Evolutionary conservation across 1,140 invertebrate species (phyloP), one percentile per base, ranked within the genome.

Genomic region (Ceratoteleas bidentatus): DNA sequence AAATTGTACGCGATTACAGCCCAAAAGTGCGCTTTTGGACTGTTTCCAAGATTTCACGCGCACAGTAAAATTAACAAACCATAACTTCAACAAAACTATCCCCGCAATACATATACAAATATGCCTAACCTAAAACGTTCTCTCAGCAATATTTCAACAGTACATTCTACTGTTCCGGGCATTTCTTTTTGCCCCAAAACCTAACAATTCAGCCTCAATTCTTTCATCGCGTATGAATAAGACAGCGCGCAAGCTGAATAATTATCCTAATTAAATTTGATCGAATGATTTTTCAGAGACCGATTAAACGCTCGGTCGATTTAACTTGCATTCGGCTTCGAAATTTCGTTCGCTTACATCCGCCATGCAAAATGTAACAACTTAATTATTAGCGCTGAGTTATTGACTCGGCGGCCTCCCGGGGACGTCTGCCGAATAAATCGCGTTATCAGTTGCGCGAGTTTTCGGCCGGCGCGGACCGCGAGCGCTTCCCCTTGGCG

Each of bases 381-480:
- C 58, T 54, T 73, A 62, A 62, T 73, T 73, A 62, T 60, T 53
- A 56, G 47, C 6, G 3, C 15, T 72, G 57, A 72, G 61, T 72
- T 60, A 72, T 72, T 61, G 47, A 72, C 14, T 47, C 14, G 36
- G n/a, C 34, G 5, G 60, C 50, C n/a, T 70, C 49, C 34, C 6
- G n/a, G 32, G 32, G 33, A 38, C 32, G 32, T 54, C 32, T 43
- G 5, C 14, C 43, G 36, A 66, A 60, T 53, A 60, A 75, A 75
- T 49, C 15, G 45, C 47, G 16, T 74, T 74, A 75, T 65, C 72
- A 36, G 54, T 52, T 52, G 43, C 11, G 14, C 14, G 47, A 69
- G 73, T 78, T 70, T 78, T 56, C 66, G 47, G 32, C 11, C 33
- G 56, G 43, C 53, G 60, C 56, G 32, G 52, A 58, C 64, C 57